Base-by-base conservation (phyloP, 1,140 invertebrate species). In the Papilio machaon region DNA sequence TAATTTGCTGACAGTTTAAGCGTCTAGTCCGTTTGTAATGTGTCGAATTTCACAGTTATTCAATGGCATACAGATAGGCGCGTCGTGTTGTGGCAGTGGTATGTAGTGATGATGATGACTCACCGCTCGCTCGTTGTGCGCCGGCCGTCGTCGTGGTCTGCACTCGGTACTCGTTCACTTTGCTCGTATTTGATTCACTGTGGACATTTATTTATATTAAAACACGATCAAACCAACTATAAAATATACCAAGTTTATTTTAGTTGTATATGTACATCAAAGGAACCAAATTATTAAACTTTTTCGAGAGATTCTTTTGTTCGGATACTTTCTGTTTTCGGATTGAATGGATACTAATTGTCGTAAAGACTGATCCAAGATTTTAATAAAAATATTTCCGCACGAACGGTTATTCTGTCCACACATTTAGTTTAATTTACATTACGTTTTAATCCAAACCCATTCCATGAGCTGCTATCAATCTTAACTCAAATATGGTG, bases 181-280 rank as follows among this genome's bases (percentile, higher is more conserved):
- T 89, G 89, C 91, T 94, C 92, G 92, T 92, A 92, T 92, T 90
- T 87, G 85, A 88, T 93, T 94, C 91, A 92, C 92, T 93, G 91
- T 13, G 77, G 91, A 93, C 90, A 79, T 83, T 81, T 78, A 3
- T 49, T 23, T 13, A 64, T n/a, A 58, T 60, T 74, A 64, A 77
- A 49, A 49, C 13, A 54, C n/a, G 38, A 75, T 23, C n/a, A 46
- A 43, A 38, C n/a, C 35, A 38, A 38, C 38, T 15, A 70, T 35
- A 35, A 70, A 35, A 11, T 70, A 70, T 35, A 70, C 10, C 30
- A 70, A 64, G 23, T n/a, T 64, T 64, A 64, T 5, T 15, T 30
- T 17, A 70, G 30, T 30, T 70, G 30, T 58, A n/a, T 58, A n/a
- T 58, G 54, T 8, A 58, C n/a, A 58, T 58, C 54, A 58, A 58